Evolutionary conservation across 2,113 vertebrate genomes (phyloP).

Genomic region (Xenopus laevis): DNA sequence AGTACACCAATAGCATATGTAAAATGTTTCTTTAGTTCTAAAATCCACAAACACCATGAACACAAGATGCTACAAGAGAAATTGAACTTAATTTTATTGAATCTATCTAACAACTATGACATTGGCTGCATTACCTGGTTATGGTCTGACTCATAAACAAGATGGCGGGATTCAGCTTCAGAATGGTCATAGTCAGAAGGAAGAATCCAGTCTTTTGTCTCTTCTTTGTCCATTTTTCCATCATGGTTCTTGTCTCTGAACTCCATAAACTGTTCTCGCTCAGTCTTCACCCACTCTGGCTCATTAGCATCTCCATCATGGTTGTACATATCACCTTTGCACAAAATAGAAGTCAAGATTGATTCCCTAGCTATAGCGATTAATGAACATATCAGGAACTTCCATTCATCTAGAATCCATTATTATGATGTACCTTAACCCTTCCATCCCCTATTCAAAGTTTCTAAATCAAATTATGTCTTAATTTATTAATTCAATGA

Average conservation of each 20-base stretch:
- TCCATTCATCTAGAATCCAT: too few relatives aligned
- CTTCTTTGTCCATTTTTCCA: conserved; percentile 87
- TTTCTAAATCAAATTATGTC: too few relatives aligned
- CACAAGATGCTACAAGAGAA: too few relatives aligned
- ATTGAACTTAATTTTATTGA: too few relatives aligned
- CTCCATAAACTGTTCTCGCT: conserved; percentile 86
- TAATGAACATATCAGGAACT: too few relatives aligned
- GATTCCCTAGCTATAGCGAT: too few relatives aligned
- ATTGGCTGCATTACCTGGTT: conserved; percentile 70
- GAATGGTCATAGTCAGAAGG: conserved; percentile 85
- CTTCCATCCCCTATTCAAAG: too few relatives aligned
- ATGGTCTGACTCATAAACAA: conserved; percentile 81
- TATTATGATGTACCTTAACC: too few relatives aligned
- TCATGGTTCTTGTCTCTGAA: conserved; percentile 89
- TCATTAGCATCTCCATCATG: conserved; percentile 71
- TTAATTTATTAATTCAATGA: too few relatives aligned
- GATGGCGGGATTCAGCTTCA: conserved; percentile 84
- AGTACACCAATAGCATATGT: too few relatives aligned
- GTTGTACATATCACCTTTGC: conserved; percentile 83
- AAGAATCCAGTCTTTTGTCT: conserved; percentile 89
- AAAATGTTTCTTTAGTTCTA: too few relatives aligned
- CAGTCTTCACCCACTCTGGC: conserved; percentile 85
- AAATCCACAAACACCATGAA: too few relatives aligned
- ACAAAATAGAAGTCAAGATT: background rate
- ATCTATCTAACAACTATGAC: background rate